phyloP scores from a whole-genome alignment of 2,888 invertebrate genomes.

The Sisyra nigra region DNA sequence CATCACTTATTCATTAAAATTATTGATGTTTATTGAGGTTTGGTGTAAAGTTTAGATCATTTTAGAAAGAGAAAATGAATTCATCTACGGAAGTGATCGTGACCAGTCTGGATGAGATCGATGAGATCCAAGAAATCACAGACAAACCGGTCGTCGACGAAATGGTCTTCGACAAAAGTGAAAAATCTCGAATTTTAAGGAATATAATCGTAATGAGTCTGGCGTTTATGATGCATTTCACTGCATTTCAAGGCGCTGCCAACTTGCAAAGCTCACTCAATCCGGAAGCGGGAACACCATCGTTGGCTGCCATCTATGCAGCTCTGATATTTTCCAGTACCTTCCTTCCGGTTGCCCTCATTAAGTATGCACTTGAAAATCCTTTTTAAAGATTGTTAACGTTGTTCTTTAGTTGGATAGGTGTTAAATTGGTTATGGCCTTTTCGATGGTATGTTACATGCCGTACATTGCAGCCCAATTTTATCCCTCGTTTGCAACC shows the following conservation, averaged over 20 bases:
- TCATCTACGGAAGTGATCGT: too few relatives aligned
- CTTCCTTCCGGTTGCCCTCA: constrained; percentile 31
- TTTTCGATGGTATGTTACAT: constrained; percentile 46
- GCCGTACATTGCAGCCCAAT: constrained; percentile 51
- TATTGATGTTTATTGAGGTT: too few relatives aligned
- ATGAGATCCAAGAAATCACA: too few relatives aligned
- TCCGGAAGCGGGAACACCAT: constrained; percentile 32
- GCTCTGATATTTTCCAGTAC: constrained; percentile 34
- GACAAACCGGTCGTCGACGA: too few relatives aligned
- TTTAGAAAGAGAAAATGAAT: too few relatives aligned
- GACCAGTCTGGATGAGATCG: too few relatives aligned
- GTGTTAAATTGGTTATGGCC: constrained; percentile 51
- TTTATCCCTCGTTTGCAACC: constrained; percentile 44
- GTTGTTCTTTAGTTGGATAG: constrained; percentile 39
- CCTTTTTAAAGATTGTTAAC: constrained; percentile 15
- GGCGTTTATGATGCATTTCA: constrained; percentile 49
- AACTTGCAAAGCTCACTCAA: constrained; percentile 37
- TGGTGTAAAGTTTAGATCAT: too few relatives aligned
- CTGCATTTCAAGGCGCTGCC: constrained; percentile 42
- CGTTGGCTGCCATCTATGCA: constrained; percentile 33
- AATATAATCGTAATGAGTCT: constrained; percentile 37
- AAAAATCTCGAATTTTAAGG: constrained; percentile 29
- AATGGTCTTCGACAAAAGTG: constrained; percentile 1
- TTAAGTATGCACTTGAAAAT: too few relatives aligned
- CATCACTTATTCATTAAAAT: too few relatives aligned